These are phyloP conservation scores for Drosophila algonquin DNA, from an alignment of 2,888 invertebrate species.

Conservation along the genomic window DNA sequence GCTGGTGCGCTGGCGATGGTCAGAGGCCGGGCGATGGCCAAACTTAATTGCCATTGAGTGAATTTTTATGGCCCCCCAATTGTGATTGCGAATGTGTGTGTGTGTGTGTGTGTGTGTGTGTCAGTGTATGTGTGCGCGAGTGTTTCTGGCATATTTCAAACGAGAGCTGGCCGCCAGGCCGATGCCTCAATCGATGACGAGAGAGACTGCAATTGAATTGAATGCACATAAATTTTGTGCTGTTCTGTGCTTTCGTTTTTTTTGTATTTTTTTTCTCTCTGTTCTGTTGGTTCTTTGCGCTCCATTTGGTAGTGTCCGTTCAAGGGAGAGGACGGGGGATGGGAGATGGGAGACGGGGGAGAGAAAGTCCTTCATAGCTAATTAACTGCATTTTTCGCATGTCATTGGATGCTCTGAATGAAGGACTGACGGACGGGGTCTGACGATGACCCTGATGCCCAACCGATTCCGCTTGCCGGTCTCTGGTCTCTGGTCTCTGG, in stretches of 20 bases:
- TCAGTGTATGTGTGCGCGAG: slow-evolving; percentile 46
- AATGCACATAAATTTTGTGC: slow-evolving; percentile 64
- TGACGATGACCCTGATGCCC: slow-evolving; percentile 30
- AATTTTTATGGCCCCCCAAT: slow-evolving; percentile 61
- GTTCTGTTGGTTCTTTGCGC: slow-evolving; percentile 11
- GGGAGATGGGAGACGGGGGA: slow-evolving; percentile 5
- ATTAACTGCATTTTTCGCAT: slow-evolving; percentile 70
- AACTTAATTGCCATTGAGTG: slow-evolving; percentile 71
- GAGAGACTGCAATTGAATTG: slow-evolving; percentile 63
- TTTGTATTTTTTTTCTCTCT: slow-evolving; percentile 15
- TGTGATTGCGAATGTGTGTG: slow-evolving; percentile 34
- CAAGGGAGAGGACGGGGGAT: neutral
- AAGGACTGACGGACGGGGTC: slow-evolving; percentile 1
- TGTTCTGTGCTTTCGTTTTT: slow-evolving; percentile 40
- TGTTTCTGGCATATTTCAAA: slow-evolving; percentile 69
- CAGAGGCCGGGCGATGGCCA: slow-evolving; percentile 47
- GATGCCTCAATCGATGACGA: slow-evolving; percentile 48
- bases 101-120: slow-evolving; percentile 51
- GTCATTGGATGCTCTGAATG: slow-evolving; percentile 47
- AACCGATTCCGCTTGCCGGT: slow-evolving; percentile 32
- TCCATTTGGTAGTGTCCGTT: slow-evolving; percentile 20
- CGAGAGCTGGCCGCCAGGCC: slow-evolving; percentile 30
- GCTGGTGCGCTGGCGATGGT: slow-evolving; percentile 42
- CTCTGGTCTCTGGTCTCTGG: slow-evolving; percentile 17
- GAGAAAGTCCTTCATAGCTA: slow-evolving; percentile 64